Evolutionary conservation across 2,888 invertebrate species (phyloP).

Genomic region (Coelogynopora nodosa): DNA sequence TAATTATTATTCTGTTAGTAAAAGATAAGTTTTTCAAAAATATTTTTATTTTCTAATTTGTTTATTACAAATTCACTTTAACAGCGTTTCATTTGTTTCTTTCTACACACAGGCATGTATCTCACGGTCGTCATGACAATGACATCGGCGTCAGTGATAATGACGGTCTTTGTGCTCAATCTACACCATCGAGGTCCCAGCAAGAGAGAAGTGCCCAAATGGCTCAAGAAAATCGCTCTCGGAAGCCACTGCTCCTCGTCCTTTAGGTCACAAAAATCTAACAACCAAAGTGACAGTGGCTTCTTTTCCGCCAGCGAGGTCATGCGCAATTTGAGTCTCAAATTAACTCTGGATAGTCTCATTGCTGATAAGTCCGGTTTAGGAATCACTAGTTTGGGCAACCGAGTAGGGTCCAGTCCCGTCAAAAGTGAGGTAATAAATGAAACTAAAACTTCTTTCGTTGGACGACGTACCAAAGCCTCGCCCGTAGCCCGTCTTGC

Average conservation of each 20-base stretch:
- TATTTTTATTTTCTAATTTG: too few species aligned
- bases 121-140: slow-evolving; percentile 66
- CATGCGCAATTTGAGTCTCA: slow-evolving; percentile 56
- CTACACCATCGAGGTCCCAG: slow-evolving; percentile 65
- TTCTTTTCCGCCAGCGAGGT: slow-evolving; percentile 48
- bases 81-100: not conserved
- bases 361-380: not conserved
- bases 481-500: not conserved
- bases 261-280: not conserved
- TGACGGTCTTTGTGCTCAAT: slow-evolving; percentile 66
- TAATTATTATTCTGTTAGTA: too few species aligned
- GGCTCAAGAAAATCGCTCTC: slow-evolving; percentile 51
- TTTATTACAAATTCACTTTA: too few species aligned
- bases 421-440: not conserved
- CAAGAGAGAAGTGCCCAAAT: slow-evolving; percentile 63
- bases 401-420: not conserved
- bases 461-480: not conserved
- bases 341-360: slow-evolving; percentile 59
- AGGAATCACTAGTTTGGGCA: not conserved
- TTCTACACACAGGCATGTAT: slow-evolving; percentile 64
- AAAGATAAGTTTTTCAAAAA: too few species aligned
- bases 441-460: not conserved
- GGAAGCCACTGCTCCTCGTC: not conserved
- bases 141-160: slow-evolving; percentile 66
- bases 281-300: not conserved